Base-by-base conservation (phyloP, 2,888 invertebrate genomes). In the Xylocampa areola region DNA sequence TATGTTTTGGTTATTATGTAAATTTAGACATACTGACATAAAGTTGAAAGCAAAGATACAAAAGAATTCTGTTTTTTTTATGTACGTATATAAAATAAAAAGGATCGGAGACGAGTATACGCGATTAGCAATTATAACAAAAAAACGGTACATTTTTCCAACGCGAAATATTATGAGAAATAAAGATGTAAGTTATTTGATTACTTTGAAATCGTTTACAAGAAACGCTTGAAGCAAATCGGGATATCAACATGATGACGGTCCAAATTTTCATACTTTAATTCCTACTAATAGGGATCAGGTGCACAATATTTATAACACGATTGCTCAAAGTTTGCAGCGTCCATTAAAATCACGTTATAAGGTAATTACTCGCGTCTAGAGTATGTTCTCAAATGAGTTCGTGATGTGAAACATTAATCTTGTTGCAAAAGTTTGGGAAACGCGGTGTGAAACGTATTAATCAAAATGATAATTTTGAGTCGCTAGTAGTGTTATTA, bases 301-400 rank as follows among this genome's bases (percentile, higher is more conserved):
- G 44, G 40, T 48, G 32, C 43, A 25, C 10, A 39, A 48, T 73
- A 45, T 57, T 57, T 71, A 54, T 58, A 51, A 54, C 16, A 29
- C 49, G 51, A 47, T 57, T 55, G 41, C 44, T 64, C 36, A 59
- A 64, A 60, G 32, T 50, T 60, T 47, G 63, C 33, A 23, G 23
- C 29, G 40, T 48, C 63, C 75, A 75, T 77, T 75, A 75, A 77
- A 75, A 64, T 64, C 77, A 71, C 72, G 75, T 75, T 75, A 75
- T 61, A 55, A 50, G 37, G 68, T 68, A 77, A 76, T 76, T 70
- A 76, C 57, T 50, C 8, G 51, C 25, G 37, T 48, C 37, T 54
- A 62, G 54, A 66, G 49, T 63, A 35, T 49, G 63, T 43, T 41
- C 51, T 25, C 40, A 57, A 69, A 65, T 37, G 51, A 53, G 25